Evolutionary conservation across 2,888 invertebrate genomes (phyloP).

Genomic region (Chloroclysta siterata): DNA sequence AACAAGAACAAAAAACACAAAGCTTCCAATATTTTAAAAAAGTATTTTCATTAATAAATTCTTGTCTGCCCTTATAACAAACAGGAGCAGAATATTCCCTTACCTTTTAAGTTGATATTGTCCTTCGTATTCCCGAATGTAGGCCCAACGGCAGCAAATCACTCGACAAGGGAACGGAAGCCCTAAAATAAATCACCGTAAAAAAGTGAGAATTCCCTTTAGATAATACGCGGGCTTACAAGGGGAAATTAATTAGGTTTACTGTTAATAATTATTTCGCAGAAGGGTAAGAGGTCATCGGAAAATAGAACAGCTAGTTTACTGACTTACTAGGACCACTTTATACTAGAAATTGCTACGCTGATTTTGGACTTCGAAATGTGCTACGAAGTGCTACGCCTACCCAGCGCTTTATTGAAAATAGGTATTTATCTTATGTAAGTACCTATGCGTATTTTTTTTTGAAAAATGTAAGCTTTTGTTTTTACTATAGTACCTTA

Average conservation of each 20-base stretch:
- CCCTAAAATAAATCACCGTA: slow-evolving; percentile 47
- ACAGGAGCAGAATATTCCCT: slow-evolving; percentile 16
- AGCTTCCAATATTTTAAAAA: too few species aligned
- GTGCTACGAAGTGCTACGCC: not conserved
- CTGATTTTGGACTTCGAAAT: not conserved
- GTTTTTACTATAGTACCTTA: too few species aligned
- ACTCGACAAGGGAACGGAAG: slow-evolving; percentile 43
- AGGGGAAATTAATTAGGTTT: slow-evolving; percentile 64
- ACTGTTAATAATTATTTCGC: slow-evolving; percentile 65
- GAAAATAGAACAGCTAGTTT: slow-evolving; percentile 23
- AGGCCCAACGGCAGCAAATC: slow-evolving; percentile 42
- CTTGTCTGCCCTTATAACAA: not conserved
- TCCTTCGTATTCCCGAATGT: slow-evolving; percentile 33
- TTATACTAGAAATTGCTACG: slow-evolving; percentile 4
- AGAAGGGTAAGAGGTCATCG: slow-evolving; percentile 55
- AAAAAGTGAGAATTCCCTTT: slow-evolving; percentile 51
- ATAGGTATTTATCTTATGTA: too few species aligned
- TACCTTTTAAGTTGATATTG: slow-evolving; percentile 30
- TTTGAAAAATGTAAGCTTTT: too few species aligned
- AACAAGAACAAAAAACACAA: not conserved
- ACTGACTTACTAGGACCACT: not conserved
- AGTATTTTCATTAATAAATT: not conserved
- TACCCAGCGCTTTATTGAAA: too few species aligned
- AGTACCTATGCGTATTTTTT: not conserved
- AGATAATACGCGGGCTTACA: slow-evolving; percentile 54